Evolutionary conservation across 2,113 vertebrate genomes (phyloP).

Genomic region (Gila orcuttii): DNA sequence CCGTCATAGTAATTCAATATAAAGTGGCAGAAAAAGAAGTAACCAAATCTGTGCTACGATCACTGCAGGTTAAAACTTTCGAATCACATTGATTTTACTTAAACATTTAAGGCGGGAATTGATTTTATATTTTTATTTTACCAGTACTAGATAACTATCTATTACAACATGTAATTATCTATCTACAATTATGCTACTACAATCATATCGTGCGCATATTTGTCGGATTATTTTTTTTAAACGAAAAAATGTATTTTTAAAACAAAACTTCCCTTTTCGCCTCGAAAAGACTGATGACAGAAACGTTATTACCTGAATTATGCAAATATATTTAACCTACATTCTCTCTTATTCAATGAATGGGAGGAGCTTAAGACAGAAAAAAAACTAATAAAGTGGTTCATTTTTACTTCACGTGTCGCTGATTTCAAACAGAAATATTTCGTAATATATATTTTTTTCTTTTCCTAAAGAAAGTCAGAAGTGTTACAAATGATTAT

Average conservation of each 20-base stretch:
- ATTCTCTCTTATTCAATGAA: not conserved
- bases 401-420: not conserved
- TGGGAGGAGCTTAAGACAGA: not conserved
- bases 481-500: slow-evolving; percentile 3
- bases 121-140: not conserved
- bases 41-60: not conserved
- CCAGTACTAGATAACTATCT: not conserved
- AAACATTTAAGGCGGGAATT: not conserved
- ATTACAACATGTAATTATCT: not conserved
- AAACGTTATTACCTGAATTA: not conserved
- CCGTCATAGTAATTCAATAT: not conserved
- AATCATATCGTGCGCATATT: not conserved
- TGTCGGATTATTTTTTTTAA: not conserved
- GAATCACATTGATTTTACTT: not conserved
- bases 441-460: not conserved
- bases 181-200: not conserved
- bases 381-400: not conserved
- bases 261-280: no score
- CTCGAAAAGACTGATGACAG: not conserved
- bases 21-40: not conserved
- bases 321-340: not conserved
- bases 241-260: not conserved
- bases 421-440: not conserved
- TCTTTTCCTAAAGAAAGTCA: not conserved
- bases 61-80: not conserved